Conservation (phyloP, 92 coral and sea anemone genomes). For the Zoanthus sociatus region DNA sequence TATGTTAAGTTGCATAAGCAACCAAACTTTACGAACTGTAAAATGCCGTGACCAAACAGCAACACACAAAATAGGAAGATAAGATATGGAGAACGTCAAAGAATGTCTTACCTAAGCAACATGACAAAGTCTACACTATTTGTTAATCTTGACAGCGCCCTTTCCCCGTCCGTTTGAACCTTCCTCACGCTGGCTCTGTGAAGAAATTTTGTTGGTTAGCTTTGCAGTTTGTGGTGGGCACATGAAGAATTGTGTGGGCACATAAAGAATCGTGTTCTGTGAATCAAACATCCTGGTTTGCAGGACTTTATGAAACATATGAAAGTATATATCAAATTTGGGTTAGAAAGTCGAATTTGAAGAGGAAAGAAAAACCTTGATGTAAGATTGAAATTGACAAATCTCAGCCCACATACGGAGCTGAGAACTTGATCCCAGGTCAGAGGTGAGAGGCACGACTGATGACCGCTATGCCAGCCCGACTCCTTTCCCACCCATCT, state of each 20-base stretch:
- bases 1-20: neutral
- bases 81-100: neutral
- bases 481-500: too few relatives aligned
- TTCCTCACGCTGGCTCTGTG: conserved; percentile 86
- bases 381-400: too few relatives aligned
- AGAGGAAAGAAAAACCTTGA: too few relatives aligned
- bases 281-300: neutral
- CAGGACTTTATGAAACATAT: too few relatives aligned
- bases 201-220: neutral
- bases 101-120: conserved; percentile 79
- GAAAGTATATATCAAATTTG: too few relatives aligned
- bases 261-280: neutral
- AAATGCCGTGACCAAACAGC: too few relatives aligned
- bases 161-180: conserved; percentile 89
- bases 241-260: neutral
- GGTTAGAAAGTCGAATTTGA: too few relatives aligned
- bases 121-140: conserved; percentile 91
- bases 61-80: neutral
- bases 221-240: neutral
- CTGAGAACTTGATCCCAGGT: too few relatives aligned
- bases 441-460: too few relatives aligned
- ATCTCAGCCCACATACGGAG: too few relatives aligned
- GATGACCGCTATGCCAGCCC: too few relatives aligned
- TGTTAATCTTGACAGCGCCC: conserved; percentile 87
- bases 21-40: too few relatives aligned